Base-by-base conservation (phyloP, 1,140 invertebrate species). In the Lordiphosa mommai region DNA sequence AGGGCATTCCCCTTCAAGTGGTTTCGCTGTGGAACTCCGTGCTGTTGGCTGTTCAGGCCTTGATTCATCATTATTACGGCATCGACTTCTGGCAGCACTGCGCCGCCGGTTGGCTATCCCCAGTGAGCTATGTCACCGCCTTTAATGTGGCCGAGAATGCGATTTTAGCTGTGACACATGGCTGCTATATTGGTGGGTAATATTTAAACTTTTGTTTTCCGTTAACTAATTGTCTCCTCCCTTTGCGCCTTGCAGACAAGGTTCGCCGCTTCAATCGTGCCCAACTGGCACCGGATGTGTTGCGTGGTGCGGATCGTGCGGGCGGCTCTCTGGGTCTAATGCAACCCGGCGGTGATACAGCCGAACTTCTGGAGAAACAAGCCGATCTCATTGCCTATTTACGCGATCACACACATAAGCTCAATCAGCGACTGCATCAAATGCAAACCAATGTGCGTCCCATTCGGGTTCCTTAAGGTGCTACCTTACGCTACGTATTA, bases 291-390 rank as follows among this genome's bases (percentile, higher is more conserved):
- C 92, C 93, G 0, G 93, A 89, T 92, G 92, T 92, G 53, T 89
- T 68, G 68, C 89, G 52, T 86, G 91, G 74, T 87, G 89, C 51
- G 77, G 91, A 64, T 89, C 91, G 60, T 89, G 86, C 88, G 1
- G 89, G 89, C 32, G 90, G 89, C 13, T 92, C 92, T 69, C 86
- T 93, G 43, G 92, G 92, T 6, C 91, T 91, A 33, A 90, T 90
- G 67, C 90, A 91, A 63, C 89, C 89, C 38, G 91, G 90, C 41
- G 90, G 90, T 14, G 91, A 92, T 73, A 80, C 92, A 2, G 89
- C 90, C 17, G 92, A 93, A 49, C 89, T 94, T 44, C 88, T 93
- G 32, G 92, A 93, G 82, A 92, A 93, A 70, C 93, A 94, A 79
- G 90, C 90, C 37, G 90, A 91, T 67, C 79, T 91, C 3, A 91